Evolutionary conservation across 2,888 invertebrate species (phyloP).

Genomic region (Folsomia manolachei): DNA sequence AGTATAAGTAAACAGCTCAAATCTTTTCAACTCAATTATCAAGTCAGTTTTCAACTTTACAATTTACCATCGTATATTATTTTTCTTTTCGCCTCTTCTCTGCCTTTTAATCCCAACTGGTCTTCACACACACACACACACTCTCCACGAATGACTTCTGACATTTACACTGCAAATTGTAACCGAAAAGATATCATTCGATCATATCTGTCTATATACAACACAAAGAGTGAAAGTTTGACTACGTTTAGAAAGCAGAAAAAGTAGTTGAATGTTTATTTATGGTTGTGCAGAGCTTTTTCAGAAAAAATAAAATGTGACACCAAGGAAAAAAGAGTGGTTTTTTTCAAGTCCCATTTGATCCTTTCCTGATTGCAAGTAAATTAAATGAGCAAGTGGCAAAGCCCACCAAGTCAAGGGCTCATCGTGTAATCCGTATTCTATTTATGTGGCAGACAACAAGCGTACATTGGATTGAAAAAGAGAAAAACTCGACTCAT

Average conservation of each 20-base stretch:
- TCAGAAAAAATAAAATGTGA: conserved; percentile 1
- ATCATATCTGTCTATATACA: neutral
- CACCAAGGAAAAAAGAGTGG: neutral
- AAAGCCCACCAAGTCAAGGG: neutral
- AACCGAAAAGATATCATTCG: neutral
- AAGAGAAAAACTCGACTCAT: no score
- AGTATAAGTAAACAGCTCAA: conserved; percentile 8
- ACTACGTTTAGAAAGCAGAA: neutral
- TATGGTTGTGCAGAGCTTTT: neutral
- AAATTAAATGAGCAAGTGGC: conserved; percentile 5
- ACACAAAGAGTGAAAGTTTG: neutral
- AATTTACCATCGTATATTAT: no score
- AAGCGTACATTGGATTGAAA: neutral
- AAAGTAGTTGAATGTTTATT: neutral
- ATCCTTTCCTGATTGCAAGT: conserved; percentile 6
- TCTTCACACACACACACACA: neutral
- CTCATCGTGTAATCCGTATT: no score
- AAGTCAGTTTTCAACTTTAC: conserved; percentile 23
- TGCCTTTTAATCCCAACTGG: neutral
- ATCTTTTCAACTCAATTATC: conserved; percentile 40
- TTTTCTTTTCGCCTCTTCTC: conserved; percentile 6
- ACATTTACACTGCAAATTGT: neutral
- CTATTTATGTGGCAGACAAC: neutral
- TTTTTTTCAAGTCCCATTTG: conserved; percentile 6
- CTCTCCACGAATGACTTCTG: neutral